Base-by-base conservation (phyloP, 2,797 vertebrate species). In the Anolis apletophallus region DNA sequence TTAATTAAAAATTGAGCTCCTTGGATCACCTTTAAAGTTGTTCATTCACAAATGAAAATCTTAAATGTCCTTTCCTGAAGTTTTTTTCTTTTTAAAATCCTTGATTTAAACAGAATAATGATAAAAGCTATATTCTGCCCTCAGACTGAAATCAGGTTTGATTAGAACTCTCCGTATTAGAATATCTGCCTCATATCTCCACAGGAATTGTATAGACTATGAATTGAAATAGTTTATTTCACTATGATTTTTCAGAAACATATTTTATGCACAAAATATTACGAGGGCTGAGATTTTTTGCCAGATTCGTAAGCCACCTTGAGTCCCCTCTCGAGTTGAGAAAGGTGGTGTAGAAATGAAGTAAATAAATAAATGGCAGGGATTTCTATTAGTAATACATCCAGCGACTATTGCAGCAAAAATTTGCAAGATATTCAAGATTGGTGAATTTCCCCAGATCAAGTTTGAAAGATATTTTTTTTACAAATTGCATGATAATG, bases 1-100 rank as follows among this genome's bases (percentile, higher is more conserved):
- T 40, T 26, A 10, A 87, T 79, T 85, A 71, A 88, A 74, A 55
- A 64, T 83, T 81, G 81, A 78, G 69, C 0, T 78, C 36, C 34
- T 84, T 3, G 52, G 1, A 5, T 85, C 80, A 81, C 57, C 1
- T 74, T 9, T 83, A 85, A 50, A 54, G 8, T 2, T 9, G 36
- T 83, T 55, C 85, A 80, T 36, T 34, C 1, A 10, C 0, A 75
- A 91, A 84, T 80, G 59, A 73, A 50, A 75, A 55, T 26, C 71
- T 0, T 16, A 0, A 46, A 12, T 80, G 71, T 29, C 0, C 6
- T 69, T n/a, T 87, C 85, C 72, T 3, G 3, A 3, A n/a, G 36
- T 0, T n/a, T 34, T 2, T 0, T 72, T 46, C 12, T 52, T 87
- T 90, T 57, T 52, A 34, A 87, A 13, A 87, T 64, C 19, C 59